phyloP scores from a whole-genome alignment of 2,797 vertebrate genomes.

The Anabacerthia variegaticeps region DNA sequence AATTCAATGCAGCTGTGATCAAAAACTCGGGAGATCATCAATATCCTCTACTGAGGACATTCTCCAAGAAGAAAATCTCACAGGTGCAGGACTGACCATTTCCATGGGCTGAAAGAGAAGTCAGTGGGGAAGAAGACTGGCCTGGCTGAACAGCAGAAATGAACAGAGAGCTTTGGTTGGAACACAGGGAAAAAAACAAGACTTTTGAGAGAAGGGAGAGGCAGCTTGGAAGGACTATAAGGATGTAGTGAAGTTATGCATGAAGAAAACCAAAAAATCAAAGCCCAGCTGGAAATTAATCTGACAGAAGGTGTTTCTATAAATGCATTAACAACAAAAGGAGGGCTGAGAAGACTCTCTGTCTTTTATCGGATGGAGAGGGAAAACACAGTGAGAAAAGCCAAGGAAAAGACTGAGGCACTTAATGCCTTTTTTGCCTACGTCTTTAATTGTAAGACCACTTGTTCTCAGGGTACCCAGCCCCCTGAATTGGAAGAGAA shows the following conservation, averaged over 20 bases:
- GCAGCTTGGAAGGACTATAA: neutral
- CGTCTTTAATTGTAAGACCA: neutral
- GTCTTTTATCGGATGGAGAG: neutral
- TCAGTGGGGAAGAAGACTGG: accelerated
- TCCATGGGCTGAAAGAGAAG: neutral
- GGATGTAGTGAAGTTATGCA: neutral
- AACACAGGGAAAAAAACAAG: neutral
- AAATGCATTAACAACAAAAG: neutral
- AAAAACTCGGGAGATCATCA: neutral
- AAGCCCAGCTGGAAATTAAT: neutral
- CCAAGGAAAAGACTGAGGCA: neutral
- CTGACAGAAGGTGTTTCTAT: neutral
- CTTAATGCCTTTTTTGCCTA: neutral
- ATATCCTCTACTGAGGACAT: neutral
- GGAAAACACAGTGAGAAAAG: neutral
- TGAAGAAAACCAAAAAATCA: neutral
- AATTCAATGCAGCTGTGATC: neutral
- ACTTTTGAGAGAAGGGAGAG: neutral
- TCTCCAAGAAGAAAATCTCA: neutral
- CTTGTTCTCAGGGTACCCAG: neutral
- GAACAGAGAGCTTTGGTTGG: neutral
- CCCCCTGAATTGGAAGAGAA: neutral
- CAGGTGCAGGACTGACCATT: accelerated
- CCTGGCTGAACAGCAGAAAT: neutral
- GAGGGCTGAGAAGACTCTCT: neutral